phyloP scores from a whole-genome alignment of 2,888 invertebrate species.

The Caenorhabditis plicata region DNA sequence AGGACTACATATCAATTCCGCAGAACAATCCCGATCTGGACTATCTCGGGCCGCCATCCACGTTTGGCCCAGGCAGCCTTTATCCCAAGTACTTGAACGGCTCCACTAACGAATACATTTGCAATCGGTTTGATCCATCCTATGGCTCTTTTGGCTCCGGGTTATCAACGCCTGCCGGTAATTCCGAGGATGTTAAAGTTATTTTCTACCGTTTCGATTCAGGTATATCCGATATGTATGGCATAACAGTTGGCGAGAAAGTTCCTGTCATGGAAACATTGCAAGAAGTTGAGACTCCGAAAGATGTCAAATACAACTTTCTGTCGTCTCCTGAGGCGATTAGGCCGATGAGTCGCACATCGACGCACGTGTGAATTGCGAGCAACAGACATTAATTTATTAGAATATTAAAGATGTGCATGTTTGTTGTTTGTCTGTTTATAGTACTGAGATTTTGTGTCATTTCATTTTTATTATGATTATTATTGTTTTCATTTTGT shows the following conservation, averaged over 20 bases:
- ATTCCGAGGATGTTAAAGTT: neutral
- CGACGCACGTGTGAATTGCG: conserved; percentile 53
- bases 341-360: conserved; percentile 53
- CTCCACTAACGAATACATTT: conserved; percentile 46
- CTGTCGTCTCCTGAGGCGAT: conserved; percentile 25
- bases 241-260: conserved; percentile 34
- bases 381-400: no score
- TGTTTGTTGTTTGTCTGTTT: no score
- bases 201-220: conserved; percentile 7
- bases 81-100: conserved; percentile 50
- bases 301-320: conserved; percentile 47
- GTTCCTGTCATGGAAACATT: conserved; percentile 44
- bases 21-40: conserved; percentile 65
- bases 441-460: no score
- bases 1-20: conserved; percentile 63
- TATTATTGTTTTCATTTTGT: no score
- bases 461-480: no score
- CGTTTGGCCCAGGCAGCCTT: conserved; percentile 31
- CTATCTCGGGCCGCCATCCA: conserved; percentile 45
- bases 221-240: conserved; percentile 41
- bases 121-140: conserved; percentile 43
- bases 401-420: no score
- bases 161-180: conserved; percentile 41
- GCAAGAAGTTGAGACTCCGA: conserved; percentile 50
- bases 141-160: conserved; percentile 50